Evolutionary conservation across 2,888 invertebrate species (phyloP).

Genomic region (Peribatodes rhomboidaria): DNA sequence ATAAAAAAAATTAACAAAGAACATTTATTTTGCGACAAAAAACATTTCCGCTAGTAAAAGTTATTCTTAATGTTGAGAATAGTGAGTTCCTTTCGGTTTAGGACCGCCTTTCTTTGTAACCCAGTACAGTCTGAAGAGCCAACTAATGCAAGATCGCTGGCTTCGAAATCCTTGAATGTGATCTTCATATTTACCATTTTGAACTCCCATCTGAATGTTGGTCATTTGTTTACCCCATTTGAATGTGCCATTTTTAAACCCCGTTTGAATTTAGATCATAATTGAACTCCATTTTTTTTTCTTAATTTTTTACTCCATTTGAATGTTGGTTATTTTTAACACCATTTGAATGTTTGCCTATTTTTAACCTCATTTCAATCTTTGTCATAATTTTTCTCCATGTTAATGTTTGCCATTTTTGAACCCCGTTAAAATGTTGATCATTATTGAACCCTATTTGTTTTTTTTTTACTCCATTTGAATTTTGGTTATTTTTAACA

Average conservation of each 20-base stretch:
- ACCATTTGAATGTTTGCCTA: conserved; percentile 1
- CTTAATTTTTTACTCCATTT: neutral
- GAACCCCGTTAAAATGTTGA: conserved; percentile 21
- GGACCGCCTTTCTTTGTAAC: too few relatives aligned
- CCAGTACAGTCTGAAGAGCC: neutral
- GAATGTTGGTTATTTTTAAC: neutral
- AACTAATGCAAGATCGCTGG: conserved; percentile 1
- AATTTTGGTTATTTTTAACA: neutral
- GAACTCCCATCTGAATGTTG: neutral
- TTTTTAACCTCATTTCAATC: conserved; percentile 23
- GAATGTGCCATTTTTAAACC: neutral
- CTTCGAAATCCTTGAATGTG: neutral
- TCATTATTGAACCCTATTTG: neutral
- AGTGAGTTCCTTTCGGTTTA: too few relatives aligned
- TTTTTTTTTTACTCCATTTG: neutral
- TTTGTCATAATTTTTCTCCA: conserved; percentile 3
- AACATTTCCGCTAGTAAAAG: too few relatives aligned
- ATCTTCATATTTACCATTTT: conserved; percentile 1
- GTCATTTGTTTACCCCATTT: neutral
- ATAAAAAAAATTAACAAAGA: too few relatives aligned
- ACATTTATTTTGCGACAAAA: too few relatives aligned
- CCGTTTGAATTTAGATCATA: neutral
- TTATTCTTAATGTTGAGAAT: too few relatives aligned
- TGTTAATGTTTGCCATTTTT: conserved; percentile 20
- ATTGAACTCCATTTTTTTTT: conserved; percentile 7